Evolutionary conservation across 2,888 invertebrate genomes (phyloP).

Genomic region (Drosophila atripex): DNA sequence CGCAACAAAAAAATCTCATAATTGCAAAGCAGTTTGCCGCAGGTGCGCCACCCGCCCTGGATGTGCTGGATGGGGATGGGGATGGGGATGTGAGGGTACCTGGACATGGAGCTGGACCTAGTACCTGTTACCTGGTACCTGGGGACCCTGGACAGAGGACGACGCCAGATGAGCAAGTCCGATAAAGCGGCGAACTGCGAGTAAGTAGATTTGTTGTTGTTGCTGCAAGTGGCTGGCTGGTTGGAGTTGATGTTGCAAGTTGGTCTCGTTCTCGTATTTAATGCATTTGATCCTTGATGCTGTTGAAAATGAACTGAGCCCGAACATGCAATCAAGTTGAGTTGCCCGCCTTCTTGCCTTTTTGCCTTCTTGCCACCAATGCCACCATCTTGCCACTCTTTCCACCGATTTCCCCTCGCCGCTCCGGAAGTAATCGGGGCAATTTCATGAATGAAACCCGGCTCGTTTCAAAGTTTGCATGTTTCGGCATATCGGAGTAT

Average conservation of each 20-base stretch:
- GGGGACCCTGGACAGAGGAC: conserved; percentile 53
- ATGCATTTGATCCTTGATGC: conserved; percentile 80
- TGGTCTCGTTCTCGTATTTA: conserved; percentile 69
- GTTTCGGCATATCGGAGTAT: conserved; percentile 52
- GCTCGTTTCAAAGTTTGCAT: conserved; percentile 64
- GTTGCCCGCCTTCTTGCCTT: conserved; percentile 13
- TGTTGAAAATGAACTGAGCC: conserved; percentile 79
- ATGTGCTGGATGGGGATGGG: conserved; percentile 41
- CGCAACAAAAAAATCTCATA: conserved; percentile 75
- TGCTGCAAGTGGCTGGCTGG: conserved; percentile 15
- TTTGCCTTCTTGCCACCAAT: neutral
- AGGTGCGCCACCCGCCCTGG: conserved; percentile 74
- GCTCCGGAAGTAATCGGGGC: conserved; percentile 59
- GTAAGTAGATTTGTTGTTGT: conserved; percentile 50
- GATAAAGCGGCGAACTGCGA: conserved; percentile 69
- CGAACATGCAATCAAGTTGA: conserved; percentile 80
- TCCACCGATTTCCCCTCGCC: conserved; percentile 4
- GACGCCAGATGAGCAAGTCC: conserved; percentile 71
- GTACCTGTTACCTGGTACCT: conserved; percentile 11
- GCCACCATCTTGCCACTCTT: neutral
- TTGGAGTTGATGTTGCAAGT: conserved; percentile 47
- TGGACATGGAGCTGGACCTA: neutral
- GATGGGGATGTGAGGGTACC: conserved; percentile 29
- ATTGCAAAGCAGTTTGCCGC: conserved; percentile 79
- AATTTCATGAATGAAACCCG: conserved; percentile 82